Evolutionary conservation across 92 coral and sea anemone species (phyloP), one percentile per base, ranked within the genome.

Genomic region (Plumapathes pennacea): DNA sequence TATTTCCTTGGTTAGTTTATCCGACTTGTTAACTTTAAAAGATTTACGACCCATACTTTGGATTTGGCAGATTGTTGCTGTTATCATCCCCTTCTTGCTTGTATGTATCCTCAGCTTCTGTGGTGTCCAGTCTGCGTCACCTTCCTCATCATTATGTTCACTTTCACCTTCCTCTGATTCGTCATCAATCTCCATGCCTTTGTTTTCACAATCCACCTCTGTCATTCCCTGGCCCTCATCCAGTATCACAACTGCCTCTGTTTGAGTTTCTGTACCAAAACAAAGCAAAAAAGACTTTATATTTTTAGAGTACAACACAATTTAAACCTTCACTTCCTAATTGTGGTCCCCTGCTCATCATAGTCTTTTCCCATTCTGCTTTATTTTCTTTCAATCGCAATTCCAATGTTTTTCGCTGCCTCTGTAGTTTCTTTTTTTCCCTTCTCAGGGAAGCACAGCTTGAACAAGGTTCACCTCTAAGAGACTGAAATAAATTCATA

Each of bases 111-210:
- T 64, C 72, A 49, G 50, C 42, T 64, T 64, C 72, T 49, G 27
- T 22, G 74, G 74, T 66, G 63, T 51, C 74, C 74, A 66, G 22
- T 43, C 50, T 53, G 72, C 60, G 39, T 65, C 72, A 3, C 49
- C 72, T 51, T 65, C 38, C 25, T 39, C 72, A 12, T 29, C 46
- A n/a, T 33, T 23, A 25, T 39, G n/a, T 8, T 43, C 38, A 25
- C 34, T 38, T 38, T 65, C 25, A 49, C 51, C 61, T 40, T 25
- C 72, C 28, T 65, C 46, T 33, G 57, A 22, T 63, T 32, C 46
- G 22, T 49, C 50, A 2, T 38, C 71, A 63, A 31, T 26, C 22
- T 48, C 71, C 42, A 32, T 63, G 25, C 25, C 30, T 32, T 52
- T 15, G 2, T 11, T 8, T 9, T 52, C 57, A 0, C 25, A 18